Evolutionary conservation across 1,140 invertebrate species (phyloP).

Genomic region (Laodelphax striatellus): DNA sequence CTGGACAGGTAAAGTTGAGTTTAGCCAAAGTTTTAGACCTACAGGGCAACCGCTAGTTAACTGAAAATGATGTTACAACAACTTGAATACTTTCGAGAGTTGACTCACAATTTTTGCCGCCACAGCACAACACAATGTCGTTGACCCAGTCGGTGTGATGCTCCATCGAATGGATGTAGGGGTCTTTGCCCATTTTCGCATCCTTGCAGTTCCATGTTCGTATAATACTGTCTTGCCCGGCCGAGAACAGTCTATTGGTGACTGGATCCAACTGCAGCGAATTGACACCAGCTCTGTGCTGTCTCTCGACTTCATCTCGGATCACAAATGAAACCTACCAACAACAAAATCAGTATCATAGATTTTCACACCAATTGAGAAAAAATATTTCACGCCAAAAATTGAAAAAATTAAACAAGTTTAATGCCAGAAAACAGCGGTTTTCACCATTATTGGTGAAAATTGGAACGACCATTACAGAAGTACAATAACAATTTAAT

Average conservation of each 20-base stretch:
- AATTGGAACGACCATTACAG: too few relatives aligned
- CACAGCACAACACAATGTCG: constrained; percentile 95
- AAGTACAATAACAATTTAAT: too few relatives aligned
- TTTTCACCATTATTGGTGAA: too few relatives aligned
- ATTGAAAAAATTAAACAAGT: too few relatives aligned
- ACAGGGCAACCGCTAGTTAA: too few relatives aligned
- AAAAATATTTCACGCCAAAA: too few relatives aligned
- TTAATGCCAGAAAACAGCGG: too few relatives aligned
- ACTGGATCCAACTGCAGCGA: constrained; percentile 85
- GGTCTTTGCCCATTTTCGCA: constrained; percentile 53
- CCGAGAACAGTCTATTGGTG: constrained; percentile 85
- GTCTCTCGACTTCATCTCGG: constrained; percentile 86
- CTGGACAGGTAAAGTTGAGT: too few relatives aligned
- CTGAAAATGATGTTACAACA: too few relatives aligned
- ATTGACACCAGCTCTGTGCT: constrained; percentile 92
- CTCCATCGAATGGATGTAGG: constrained; percentile 90
- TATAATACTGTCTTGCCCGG: constrained; percentile 96
- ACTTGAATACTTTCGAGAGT: not conserved
- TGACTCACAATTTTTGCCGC: constrained; percentile 77
- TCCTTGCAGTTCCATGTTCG: constrained; percentile 76
- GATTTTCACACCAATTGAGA: not conserved
- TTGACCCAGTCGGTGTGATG: constrained; percentile 99
- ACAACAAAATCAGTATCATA: not conserved
- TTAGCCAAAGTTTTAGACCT: too few relatives aligned
- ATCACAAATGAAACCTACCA: constrained; percentile 93